A percentile compares a stretch with the other conserved stretches of the same genome.
Conservation (phyloP, 2,888 invertebrate genomes). For the Mesorhabditis sp. region DNA sequence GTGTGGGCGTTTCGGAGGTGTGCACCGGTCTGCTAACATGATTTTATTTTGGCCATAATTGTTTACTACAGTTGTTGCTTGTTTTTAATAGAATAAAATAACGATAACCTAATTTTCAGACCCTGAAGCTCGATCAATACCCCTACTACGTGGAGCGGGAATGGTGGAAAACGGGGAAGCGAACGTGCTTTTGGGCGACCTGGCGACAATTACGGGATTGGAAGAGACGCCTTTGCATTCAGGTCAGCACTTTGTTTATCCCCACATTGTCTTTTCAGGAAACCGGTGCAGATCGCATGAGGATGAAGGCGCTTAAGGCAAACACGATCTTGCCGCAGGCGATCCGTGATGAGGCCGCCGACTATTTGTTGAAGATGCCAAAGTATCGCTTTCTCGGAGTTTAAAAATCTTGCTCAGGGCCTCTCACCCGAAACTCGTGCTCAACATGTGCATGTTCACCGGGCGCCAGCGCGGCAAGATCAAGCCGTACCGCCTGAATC, state of each 20-base stretch:
- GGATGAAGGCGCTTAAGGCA: slow-evolving; percentile 78
- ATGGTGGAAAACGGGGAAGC: slow-evolving; percentile 56
- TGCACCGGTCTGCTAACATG: too few relatives aligned
- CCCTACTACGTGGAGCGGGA: slow-evolving; percentile 52
- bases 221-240: slow-evolving; percentile 67
- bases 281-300: slow-evolving; percentile 73
- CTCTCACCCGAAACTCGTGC: slow-evolving; percentile 55
- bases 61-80: too few relatives aligned
- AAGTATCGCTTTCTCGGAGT: slow-evolving; percentile 49
- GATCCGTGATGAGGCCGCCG: slow-evolving; percentile 53
- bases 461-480: slow-evolving; percentile 77
- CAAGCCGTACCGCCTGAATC: slow-evolving; percentile 76
- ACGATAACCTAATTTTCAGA: background rate
- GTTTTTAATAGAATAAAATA: background rate
- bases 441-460: slow-evolving; percentile 79
- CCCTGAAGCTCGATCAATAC: slow-evolving; percentile 30
- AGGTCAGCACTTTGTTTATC: slow-evolving; percentile 11
- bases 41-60: too few relatives aligned
- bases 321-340: slow-evolving; percentile 76
- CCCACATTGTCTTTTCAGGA: slow-evolving; percentile 19
- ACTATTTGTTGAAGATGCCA: slow-evolving; percentile 54
- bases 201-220: slow-evolving; percentile 82
- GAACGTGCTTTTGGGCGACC: slow-evolving; percentile 69
- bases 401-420: slow-evolving; percentile 14
- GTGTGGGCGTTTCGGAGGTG: too few relatives aligned